These are phyloP conservation scores for Aurelia sp. DNA, from an alignment of 30 jellyfish, hydroid and myxozoan species.

Conservation along the genomic window DNA sequence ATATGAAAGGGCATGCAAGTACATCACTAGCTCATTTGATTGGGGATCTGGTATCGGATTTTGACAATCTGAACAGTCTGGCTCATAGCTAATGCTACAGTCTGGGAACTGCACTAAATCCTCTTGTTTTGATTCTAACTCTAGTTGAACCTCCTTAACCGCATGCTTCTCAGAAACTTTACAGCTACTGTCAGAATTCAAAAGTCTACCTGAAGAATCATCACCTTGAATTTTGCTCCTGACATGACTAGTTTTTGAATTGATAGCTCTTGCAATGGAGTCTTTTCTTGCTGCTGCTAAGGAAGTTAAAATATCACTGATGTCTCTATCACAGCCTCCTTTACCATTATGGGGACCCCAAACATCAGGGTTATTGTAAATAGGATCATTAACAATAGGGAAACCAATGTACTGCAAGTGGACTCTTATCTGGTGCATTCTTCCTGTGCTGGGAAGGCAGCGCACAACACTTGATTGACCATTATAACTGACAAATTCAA, in stretches of 20 bases:
- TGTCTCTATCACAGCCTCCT: constrained; percentile 69
- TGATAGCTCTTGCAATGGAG: constrained; percentile 3
- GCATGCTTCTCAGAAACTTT: background rate
- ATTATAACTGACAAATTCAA: constrained; percentile 55
- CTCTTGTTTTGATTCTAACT: background rate
- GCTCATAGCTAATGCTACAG: constrained; percentile 41
- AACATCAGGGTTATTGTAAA: constrained; percentile 93
- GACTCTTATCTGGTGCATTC: constrained; percentile 99
- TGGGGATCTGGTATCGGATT: constrained; percentile 80
- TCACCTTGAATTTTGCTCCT: background rate
- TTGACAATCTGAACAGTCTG: constrained; percentile 85
- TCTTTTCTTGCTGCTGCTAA: constrained; percentile 72
- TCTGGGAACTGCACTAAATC: background rate
- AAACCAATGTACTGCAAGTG: constrained; percentile 96
- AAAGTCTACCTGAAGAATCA: no score
- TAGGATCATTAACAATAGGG: constrained; percentile 96
- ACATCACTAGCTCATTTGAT: constrained; percentile 80
- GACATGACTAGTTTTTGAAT: background rate
- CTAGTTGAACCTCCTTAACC: background rate
- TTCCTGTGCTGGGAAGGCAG: constrained; percentile 92
- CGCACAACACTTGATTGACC: constrained; percentile 81
- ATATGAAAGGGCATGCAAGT: constrained; percentile 83
- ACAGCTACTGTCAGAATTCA: no score
- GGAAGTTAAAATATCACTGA: constrained; percentile 57
- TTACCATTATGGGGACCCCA: constrained; percentile 90